Conservation (phyloP, 2,888 invertebrate species). For the Eilema caniola region DNA sequence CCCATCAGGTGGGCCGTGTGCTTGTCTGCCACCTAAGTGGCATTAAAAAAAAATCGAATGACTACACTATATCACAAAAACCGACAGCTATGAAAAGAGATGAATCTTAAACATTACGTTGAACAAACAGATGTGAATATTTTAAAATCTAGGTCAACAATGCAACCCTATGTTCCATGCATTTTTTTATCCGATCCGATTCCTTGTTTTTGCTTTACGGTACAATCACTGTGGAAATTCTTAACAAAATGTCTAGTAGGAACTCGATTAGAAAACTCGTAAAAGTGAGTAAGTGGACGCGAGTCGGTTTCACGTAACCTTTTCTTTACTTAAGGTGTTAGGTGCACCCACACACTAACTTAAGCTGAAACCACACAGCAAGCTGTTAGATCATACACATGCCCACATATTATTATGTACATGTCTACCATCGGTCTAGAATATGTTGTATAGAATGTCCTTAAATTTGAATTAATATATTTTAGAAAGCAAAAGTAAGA, state of each 20-base stretch:
- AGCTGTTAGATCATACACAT: background rate
- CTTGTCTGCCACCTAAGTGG: too few relatives aligned
- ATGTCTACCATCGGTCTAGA: too few relatives aligned
- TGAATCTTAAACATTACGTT: background rate
- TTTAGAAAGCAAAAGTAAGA: too few relatives aligned
- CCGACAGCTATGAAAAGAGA: background rate
- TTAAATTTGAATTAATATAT: too few relatives aligned
- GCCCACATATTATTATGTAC: background rate
- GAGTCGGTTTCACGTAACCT: background rate
- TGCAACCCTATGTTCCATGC: background rate
- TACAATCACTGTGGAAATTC: conserved; percentile 41
- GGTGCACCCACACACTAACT: background rate
- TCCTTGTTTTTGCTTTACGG: background rate
- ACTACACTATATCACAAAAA: background rate
- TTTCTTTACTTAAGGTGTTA: background rate
- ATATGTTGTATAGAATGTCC: too few relatives aligned
- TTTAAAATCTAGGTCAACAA: background rate
- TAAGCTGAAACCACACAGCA: background rate
- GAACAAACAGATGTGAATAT: background rate
- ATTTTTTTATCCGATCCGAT: background rate
- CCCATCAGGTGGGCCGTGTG: too few relatives aligned
- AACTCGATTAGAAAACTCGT: conserved; percentile 34
- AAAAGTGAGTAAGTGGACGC: conserved; percentile 37
- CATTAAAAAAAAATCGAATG: too few relatives aligned
- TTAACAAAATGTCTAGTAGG: conserved; percentile 44